Base-by-base conservation (phyloP, 2,888 invertebrate species). In the Archaeoteleia sp. region DNA sequence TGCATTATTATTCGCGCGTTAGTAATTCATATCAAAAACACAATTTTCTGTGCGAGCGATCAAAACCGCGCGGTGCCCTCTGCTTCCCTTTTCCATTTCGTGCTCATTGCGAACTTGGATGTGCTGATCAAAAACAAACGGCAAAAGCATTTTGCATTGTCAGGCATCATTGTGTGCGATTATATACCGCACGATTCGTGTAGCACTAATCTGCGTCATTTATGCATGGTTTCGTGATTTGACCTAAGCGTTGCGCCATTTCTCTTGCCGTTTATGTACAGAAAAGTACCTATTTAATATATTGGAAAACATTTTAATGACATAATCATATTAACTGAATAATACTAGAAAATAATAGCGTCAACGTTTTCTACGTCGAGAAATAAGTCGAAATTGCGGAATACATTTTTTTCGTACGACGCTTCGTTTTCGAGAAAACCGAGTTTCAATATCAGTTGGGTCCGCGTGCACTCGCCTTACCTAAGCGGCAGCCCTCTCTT, bases 21-120 rank as follows among this genome's bases (percentile, higher is more conserved):
- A 82, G 80, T 81, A 84, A 84, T 84, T 84, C 79, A 82, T 82
- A 80, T 80, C 73, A 77, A 80, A 82, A 83, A 82, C 78, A 80
- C 78, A 83, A 85, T 84, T 85, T 84, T 84, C 83, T 80, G 80
- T 80, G 70, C 74, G 79, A 82, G 71, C 78, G 83, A 84, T 84
- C 84, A 84, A 84, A 85, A 80, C 79, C 63, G 55, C 49, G 30
- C 27, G 34, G 37, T 14, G 32, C 53, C 25, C 55, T 39, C 15
- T 43, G 53, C 34, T 53, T 35, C 54, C 51, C 46, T 53, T 61
- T 53, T 40, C 39, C 51, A 27, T 23, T 40, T 23, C 23, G 23
- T 7, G 3, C 27, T 15, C 39, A 32, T 43, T 40, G 32, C 58
- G 4, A 34, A 57, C 32, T 55, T 45, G 40, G 29, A 6, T 29